phyloP scores from a whole-genome alignment of 2,888 invertebrate species.

The Flabesymbios commensalis region DNA sequence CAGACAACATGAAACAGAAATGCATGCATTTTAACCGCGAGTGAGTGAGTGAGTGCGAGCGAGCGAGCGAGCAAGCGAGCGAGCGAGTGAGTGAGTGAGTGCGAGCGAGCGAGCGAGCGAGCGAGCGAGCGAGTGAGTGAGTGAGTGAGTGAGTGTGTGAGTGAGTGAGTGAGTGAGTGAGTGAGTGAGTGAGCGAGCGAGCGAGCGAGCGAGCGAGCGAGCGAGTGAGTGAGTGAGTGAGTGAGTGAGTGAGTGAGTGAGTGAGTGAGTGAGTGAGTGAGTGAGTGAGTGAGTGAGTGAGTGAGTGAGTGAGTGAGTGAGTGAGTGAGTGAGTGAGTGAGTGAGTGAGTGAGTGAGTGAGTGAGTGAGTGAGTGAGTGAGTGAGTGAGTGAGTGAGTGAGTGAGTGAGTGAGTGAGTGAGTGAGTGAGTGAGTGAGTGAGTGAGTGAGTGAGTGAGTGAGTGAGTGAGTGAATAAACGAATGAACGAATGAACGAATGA shows the following conservation, averaged over 20 bases:
- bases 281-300: constrained; percentile 14
- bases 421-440: no score
- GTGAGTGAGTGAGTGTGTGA: constrained; percentile 14
- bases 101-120: no score
- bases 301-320: constrained; percentile 10
- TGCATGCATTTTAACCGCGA: no score
- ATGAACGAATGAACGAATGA: no score
- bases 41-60: no score
- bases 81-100: no score
- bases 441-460: no score
- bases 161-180: constrained; percentile 17
- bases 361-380: constrained; percentile 8
- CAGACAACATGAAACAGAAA: background rate
- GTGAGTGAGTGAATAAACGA: no score
- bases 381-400: constrained; percentile 8
- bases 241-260: constrained; percentile 17
- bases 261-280: constrained; percentile 17
- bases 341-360: constrained; percentile 8
- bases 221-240: constrained; percentile 17
- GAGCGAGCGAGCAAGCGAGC: no score
- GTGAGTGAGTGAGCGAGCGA: no score
- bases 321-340: constrained; percentile 7
- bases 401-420: constrained; percentile 8
- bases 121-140: no score
- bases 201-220: no score